Evolutionary conservation across 2,797 vertebrate species (phyloP), one percentile per base, ranked within the genome.

Genomic region (Leptodactylus fallax): DNA sequence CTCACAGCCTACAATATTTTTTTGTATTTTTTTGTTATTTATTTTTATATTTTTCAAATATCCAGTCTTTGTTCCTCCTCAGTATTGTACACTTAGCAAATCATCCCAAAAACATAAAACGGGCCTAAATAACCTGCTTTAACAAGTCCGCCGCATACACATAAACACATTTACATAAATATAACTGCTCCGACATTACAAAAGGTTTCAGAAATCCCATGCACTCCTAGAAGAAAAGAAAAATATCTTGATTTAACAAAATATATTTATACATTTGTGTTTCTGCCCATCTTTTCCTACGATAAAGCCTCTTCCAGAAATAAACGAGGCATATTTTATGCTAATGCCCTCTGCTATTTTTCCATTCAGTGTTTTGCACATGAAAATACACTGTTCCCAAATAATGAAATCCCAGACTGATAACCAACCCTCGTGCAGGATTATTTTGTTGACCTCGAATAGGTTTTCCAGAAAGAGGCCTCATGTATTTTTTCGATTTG

Each of bases 221-320:
- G 88, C 79, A 79, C 72, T 79, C 79, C 58, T 23, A 23, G 85
- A 83, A 89, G 67, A 86, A 89, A 86, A 86, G 16, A 79, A 78
- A 82, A 85, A 79, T 86, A 86, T 89, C 84, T 85, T 86, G 79
- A 86, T 89, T 89, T 89, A 81, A 85, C 84, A 82, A 89, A 72
- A 85, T 85, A 89, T 86, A 79, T 89, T 86, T 86, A 65, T 83
- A 89, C 79, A 86, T 86, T 86, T 86, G 80, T 89, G 84, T 83
- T 86, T 47, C 71, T 72, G 71, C 71, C 71, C 71, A 72, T 72
- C 71, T 72, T 21, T 45, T 72, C 71, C 71, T 71, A 36, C 36
- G 36, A 72, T 72, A 72, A 72, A 72, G 71, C 71, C 71, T 72
- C 36, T 72, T 72, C 71, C 71, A 72, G 67, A 71, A 71, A 71